phyloP scores from a whole-genome alignment of 2,888 invertebrate genomes.

The Drosophila niveifrons region DNA sequence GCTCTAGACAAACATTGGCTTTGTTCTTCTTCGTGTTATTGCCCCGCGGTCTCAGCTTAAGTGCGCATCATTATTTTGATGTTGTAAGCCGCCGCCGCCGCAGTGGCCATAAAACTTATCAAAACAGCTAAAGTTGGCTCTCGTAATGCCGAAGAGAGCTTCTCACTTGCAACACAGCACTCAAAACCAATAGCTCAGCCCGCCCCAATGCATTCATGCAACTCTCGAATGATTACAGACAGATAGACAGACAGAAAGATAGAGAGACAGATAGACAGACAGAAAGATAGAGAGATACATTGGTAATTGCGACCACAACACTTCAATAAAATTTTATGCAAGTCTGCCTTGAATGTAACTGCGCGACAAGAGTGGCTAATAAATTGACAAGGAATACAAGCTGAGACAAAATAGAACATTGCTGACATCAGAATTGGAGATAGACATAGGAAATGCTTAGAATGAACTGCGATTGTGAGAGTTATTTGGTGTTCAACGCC shows the following conservation, averaged over 20 bases:
- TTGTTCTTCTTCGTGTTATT: constrained; percentile 26
- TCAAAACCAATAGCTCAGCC: constrained; percentile 19
- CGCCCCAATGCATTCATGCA: constrained; percentile 3
- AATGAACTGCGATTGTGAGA: background rate
- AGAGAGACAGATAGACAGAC: background rate
- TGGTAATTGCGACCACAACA: constrained; percentile 15
- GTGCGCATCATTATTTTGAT: constrained; percentile 72
- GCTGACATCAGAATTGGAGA: background rate
- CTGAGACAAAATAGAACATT: background rate
- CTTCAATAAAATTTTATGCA: constrained; percentile 13
- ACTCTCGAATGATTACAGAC: background rate
- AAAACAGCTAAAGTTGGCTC: constrained; percentile 54
- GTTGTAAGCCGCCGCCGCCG: constrained; percentile 53
- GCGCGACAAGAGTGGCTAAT: background rate
- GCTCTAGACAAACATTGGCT: constrained; percentile 33
- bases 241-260: too few relatives aligned
- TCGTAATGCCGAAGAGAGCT: constrained; percentile 18
- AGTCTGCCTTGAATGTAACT: background rate
- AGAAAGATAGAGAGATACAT: too few relatives aligned
- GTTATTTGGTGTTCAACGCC: background rate
- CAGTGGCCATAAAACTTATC: constrained; percentile 69
- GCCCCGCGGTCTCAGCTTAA: constrained; percentile 58
- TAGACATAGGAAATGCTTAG: background rate
- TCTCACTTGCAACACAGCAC: constrained; percentile 26
- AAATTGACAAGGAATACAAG: background rate